Percentiles rank a stretch among this genome's conserved stretches.
These are phyloP conservation scores for Festucalex cinctus DNA, from an alignment of 2,113 vertebrate species.

Conservation along the genomic window DNA sequence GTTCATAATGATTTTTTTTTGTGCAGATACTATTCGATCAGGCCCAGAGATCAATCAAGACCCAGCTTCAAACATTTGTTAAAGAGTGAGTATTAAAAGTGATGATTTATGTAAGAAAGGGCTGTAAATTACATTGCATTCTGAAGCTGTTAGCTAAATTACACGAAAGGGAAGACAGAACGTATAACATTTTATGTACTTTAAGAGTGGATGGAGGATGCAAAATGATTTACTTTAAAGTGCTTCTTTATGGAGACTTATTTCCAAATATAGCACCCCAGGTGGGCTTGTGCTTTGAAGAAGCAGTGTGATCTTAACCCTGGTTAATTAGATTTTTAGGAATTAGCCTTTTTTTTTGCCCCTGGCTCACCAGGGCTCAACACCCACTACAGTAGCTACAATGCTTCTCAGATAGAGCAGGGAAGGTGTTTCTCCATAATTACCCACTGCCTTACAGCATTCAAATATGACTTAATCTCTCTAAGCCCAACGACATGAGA, in stretches of 20 bases:
- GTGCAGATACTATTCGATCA: slow-evolving; percentile 95
- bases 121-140: not conserved
- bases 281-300: slow-evolving; percentile 21
- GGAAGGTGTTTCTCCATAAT: slow-evolving; percentile 6
- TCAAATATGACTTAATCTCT: slow-evolving; percentile 19
- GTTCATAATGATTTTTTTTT: slow-evolving; percentile 8
- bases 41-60: slow-evolving; percentile 95
- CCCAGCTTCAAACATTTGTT: slow-evolving; percentile 90
- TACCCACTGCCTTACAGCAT: not conserved
- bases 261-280: slow-evolving; percentile 1
- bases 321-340: slow-evolving; percentile 39
- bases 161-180: not conserved
- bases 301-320: slow-evolving; percentile 16
- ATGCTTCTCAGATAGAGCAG: slow-evolving; percentile 15
- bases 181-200: too few relatives aligned
- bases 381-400: slow-evolving; percentile 28
- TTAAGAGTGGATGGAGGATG: not conserved
- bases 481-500: not conserved
- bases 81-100: slow-evolving; percentile 87
- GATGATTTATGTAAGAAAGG: not conserved
- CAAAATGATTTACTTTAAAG: not conserved
- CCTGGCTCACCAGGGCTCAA: slow-evolving; percentile 21
- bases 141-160: not conserved
- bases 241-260: not conserved
- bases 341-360: slow-evolving; percentile 40